Evolutionary conservation across 2,797 vertebrate genomes (phyloP), one percentile per base, ranked within the genome.

Genomic region (Sebastes minor): DNA sequence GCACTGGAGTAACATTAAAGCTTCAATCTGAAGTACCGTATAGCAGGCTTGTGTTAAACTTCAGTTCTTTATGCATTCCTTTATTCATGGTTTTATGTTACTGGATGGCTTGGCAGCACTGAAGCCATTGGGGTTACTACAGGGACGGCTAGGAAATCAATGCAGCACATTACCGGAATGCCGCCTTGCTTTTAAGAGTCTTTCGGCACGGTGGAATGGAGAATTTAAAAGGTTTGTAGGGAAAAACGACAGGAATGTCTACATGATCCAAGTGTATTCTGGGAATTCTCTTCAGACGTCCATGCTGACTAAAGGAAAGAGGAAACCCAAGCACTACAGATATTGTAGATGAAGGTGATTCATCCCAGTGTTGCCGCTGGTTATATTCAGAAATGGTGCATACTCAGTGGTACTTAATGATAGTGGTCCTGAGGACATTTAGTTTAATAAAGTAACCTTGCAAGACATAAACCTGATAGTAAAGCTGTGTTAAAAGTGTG

Each of bases 221-320:
- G 75, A 79, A 85, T 88, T 72, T 89, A 86, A 92, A 88, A 83
- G 85, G 32, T 82, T 83, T 80, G 49, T 18, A 64, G 55, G 52
- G 28, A 81, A 90, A 49, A 92, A 87, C 62, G 81, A 84, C 72
- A 33, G 75, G 80, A 86, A 80, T 46, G 53, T 89, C 64, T 6
- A 88, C 80, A 71, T 68, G 70, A 90, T 86, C 73, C 85, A 30
- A 28, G 25, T 33, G 56, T 55, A 77, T 92, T 89, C 74, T 80
- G 81, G 83, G 82, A 86, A 88, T 61, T 70, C 11, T 82, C 74
- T 77, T 35, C 12, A 60, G 27, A 5, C 65, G 16, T 69, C 57
- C 42, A 78, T 86, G 87, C 90, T 89, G 92, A 92, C 83, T 62
- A 68, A 42, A 89, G 83, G 80, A 89, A 89, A 93, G 64, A 80